Conservation (phyloP, 64 coral and sea anemone species). For the Astreopora myriophthalma region DNA sequence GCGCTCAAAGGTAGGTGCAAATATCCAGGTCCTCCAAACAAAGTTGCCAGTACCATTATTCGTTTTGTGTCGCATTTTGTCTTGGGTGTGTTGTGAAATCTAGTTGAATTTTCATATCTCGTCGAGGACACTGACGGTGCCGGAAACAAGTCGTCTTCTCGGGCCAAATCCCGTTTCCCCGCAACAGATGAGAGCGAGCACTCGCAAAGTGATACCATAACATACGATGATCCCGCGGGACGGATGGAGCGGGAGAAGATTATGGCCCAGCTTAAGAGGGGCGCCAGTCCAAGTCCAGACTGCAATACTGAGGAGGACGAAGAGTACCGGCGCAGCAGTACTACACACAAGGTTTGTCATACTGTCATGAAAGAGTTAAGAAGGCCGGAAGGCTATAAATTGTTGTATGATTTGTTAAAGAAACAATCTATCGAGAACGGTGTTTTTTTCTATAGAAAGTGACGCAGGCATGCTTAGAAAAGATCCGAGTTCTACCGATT, state of each 20-base stretch:
- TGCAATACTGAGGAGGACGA: constrained; percentile 24
- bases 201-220: constrained; percentile 86
- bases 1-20: constrained; percentile 16
- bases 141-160: not conserved
- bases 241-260: constrained; percentile 89
- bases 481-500: too few species aligned
- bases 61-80: too few species aligned
- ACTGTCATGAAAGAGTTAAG: not conserved
- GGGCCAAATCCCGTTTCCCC: constrained; percentile 4
- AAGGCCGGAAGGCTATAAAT: not conserved
- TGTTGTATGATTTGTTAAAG: not conserved
- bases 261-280: constrained; percentile 78
- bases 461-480: too few species aligned
- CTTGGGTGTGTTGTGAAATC: too few species aligned
- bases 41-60: not conserved
- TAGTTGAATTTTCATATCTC: not conserved
- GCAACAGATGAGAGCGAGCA: constrained; percentile 76
- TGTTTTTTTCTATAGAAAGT: too few species aligned
- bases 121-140: not conserved
- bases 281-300: constrained; percentile 68
- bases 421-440: too few species aligned
- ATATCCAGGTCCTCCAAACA: not conserved
- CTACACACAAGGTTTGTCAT: not conserved
- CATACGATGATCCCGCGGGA: constrained; percentile 94
- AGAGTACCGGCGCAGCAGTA: not conserved